phyloP scores from a whole-genome alignment of 2,113 vertebrate species.

The Gobius niger region DNA sequence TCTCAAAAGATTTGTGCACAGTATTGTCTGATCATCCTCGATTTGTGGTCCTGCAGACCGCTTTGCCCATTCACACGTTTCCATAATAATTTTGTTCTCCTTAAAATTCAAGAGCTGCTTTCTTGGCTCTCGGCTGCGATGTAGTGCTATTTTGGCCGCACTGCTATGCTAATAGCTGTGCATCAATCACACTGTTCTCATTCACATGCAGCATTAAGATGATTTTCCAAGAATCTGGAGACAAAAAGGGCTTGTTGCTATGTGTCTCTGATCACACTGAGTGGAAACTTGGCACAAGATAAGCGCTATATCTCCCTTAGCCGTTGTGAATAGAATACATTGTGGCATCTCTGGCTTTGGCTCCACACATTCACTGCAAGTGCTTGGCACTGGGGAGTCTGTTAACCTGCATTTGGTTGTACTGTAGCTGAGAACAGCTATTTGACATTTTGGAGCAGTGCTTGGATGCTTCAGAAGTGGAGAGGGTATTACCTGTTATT shows the following conservation, averaged over 20 bases:
- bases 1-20: constrained; percentile 2
- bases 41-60: background rate
- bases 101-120: background rate
- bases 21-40: background rate
- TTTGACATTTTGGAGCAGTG: constrained; percentile 46
- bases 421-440: constrained; percentile 45
- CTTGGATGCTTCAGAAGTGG: constrained; percentile 19
- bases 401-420: constrained; percentile 29
- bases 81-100: background rate
- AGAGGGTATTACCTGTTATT: constrained; percentile 45
- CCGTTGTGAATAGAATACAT: constrained; percentile 2
- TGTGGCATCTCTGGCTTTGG: background rate
- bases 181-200: constrained; percentile 12
- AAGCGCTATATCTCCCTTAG: constrained; percentile 7
- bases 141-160: constrained; percentile 6
- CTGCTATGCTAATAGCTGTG: background rate
- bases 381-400: background rate
- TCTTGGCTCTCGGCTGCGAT: background rate
- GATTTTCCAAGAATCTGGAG: constrained; percentile 34
- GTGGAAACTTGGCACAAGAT: constrained; percentile 29
- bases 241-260: constrained; percentile 24
- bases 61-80: background rate
- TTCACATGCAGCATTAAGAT: constrained; percentile 34
- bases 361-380: background rate
- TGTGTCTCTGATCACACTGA: constrained; percentile 13